Conservation (phyloP, 2,888 invertebrate species). For the Drosophila cyrtoloma region DNA sequence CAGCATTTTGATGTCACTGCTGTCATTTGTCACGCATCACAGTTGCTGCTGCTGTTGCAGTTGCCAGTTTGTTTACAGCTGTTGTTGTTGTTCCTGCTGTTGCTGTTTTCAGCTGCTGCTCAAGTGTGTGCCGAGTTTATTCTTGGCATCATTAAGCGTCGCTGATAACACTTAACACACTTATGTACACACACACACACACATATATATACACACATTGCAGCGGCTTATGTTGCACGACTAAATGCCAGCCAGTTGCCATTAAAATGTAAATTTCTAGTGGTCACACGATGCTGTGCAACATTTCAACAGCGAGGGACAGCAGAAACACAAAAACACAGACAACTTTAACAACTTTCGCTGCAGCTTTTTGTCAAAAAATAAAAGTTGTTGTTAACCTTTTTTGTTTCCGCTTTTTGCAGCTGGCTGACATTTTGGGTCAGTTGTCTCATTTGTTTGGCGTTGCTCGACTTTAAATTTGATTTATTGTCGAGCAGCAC, state of each 20-base stretch:
- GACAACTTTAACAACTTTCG: constrained; percentile 58
- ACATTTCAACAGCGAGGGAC: constrained; percentile 46
- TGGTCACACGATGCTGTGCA: constrained; percentile 68
- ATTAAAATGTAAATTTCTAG: constrained; percentile 79
- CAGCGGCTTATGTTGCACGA: constrained; percentile 18
- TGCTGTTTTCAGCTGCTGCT: constrained; percentile 45
- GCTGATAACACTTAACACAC: constrained; percentile 74
- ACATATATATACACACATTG: background rate
- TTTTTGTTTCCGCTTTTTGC: constrained; percentile 57
- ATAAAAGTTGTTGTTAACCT: constrained; percentile 6
- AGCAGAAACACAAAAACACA: constrained; percentile 1
- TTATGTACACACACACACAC: constrained; percentile 32
- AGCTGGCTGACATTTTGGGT: constrained; percentile 72
- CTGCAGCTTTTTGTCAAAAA: constrained; percentile 28
- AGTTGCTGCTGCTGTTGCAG: constrained; percentile 38
- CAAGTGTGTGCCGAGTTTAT: constrained; percentile 64
- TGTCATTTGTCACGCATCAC: constrained; percentile 76
- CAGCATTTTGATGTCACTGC: constrained; percentile 71
- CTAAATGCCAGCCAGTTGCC: constrained; percentile 66
- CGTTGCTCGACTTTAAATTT: constrained; percentile 66
- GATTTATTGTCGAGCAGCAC: constrained; percentile 65
- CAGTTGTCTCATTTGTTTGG: constrained; percentile 75
- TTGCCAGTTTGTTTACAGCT: constrained; percentile 55
- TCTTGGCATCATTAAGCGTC: constrained; percentile 79
- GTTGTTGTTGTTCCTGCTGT: constrained; percentile 17